Base-by-base conservation (phyloP, 1,140 invertebrate genomes). In the Aphidius gifuensis region DNA sequence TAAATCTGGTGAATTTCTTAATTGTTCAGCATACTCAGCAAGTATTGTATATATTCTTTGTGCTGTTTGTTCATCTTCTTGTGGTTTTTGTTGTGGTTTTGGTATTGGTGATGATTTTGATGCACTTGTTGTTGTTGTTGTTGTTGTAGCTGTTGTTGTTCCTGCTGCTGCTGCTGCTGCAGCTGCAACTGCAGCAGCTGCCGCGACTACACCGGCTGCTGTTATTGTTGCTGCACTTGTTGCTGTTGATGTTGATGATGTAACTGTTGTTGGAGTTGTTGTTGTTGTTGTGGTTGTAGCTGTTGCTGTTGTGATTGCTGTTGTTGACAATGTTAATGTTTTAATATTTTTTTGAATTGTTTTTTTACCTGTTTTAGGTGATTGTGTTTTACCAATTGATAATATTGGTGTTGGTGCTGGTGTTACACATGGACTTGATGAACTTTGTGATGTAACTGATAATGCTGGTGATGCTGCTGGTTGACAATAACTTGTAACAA, bases 21-120 rank as follows among this genome's bases (percentile, higher is more conserved):
- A 77, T 69, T 92, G 90, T 68, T 91, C 90, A 47, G 90, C 89
- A 74, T 92, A 92, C 70, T 91, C 88, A 3, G 90, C 89, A 21
- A 92, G 74, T 69, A 92, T 92, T 58, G 90, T 90, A 61, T 91
- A 86, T 61, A 92, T 92, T 58, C 90, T 82, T 71, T 91, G 89
- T 1, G 89, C 89, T 0, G 90, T 92, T 71, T 91, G 88, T 73
- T 92, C 90, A 70, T 92, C 90, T 77, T 92, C 90, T 66, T 90
- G 84, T 3, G 89, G 88, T 74, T 92, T 92, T 67, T 90, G 90
- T 61, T 85, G 82, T 1, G 89, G 87, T 59, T 87, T 85, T 8
- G 88, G 85, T 11, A 88, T 84, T 5, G 86, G 85, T 38, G 87
- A 85, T 3, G 87, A 75, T 76, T 89, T 90, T 9, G 87, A 80